A percentile compares a stretch with the other conserved stretches of the same genome.
These are phyloP conservation scores for Drosophila saltans DNA, from an alignment of 1,140 invertebrate species.

Conservation along the genomic window DNA sequence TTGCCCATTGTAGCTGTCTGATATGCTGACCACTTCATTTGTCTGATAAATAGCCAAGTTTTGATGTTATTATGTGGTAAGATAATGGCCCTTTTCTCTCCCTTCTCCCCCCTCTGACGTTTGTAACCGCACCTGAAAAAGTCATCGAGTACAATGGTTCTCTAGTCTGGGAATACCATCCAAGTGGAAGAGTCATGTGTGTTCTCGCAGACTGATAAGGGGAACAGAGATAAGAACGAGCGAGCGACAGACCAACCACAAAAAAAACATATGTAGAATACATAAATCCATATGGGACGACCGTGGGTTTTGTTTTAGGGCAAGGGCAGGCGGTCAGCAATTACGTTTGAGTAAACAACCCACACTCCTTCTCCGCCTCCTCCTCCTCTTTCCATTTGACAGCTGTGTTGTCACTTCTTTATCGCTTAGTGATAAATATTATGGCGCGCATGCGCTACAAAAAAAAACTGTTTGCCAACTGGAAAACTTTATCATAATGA, in stretches of 20 bases:
- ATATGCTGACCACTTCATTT: conserved; percentile 13
- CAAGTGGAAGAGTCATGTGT: conserved; percentile 25
- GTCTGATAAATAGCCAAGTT: conserved; percentile 33
- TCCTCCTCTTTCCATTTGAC: background rate
- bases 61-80: conserved; percentile 31
- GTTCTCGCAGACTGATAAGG: conserved; percentile 10
- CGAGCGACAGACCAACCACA: background rate
- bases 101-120: no score
- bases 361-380: no score
- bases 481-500: background rate
- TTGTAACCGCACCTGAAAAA: conserved; percentile 9
- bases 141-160: conserved; percentile 6
- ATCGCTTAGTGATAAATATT: conserved; percentile 20
- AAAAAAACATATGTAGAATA: conserved; percentile 23
- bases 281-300: conserved; percentile 14
- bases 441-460: conserved; percentile 32
- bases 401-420: conserved; percentile 10
- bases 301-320: conserved; percentile 31
- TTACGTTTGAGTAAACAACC: conserved; percentile 6
- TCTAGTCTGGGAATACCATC: conserved; percentile 59
- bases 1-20: background rate
- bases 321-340: conserved; percentile 31
- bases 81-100: background rate
- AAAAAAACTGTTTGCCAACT: conserved; percentile 17
- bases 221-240: conserved; percentile 23